Conservation (phyloP, 2,797 vertebrate genomes). For the Sebastes umbrosus region DNA sequence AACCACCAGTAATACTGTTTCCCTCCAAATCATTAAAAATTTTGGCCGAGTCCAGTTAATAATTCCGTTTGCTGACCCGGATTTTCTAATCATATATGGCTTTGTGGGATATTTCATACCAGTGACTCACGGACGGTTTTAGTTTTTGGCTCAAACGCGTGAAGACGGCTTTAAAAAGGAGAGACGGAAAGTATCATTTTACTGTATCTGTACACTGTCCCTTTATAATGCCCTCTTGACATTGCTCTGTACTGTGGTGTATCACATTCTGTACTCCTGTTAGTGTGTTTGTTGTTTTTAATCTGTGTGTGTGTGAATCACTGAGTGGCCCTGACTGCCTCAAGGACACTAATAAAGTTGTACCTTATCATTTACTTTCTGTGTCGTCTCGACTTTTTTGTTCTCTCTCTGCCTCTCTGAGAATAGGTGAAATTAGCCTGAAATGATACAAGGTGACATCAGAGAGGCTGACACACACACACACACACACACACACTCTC, state of each 20-base stretch:
- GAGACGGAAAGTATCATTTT: background rate
- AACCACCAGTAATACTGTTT: slow-evolving; percentile 53
- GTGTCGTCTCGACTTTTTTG: slow-evolving; percentile 53
- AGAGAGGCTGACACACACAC: slow-evolving; percentile 58
- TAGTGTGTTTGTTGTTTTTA: slow-evolving; percentile 27
- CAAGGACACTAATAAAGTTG: slow-evolving; percentile 73
- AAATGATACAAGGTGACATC: slow-evolving; percentile 83
- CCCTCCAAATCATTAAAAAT: slow-evolving; percentile 41
- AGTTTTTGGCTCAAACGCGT: slow-evolving; percentile 11
- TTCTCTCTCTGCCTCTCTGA: slow-evolving; percentile 53
- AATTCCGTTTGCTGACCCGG: slow-evolving; percentile 46
- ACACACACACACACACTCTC: slow-evolving; percentile 30
- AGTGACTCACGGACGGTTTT: slow-evolving; percentile 25
- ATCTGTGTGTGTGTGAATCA: background rate
- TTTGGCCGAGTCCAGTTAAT: slow-evolving; percentile 45
- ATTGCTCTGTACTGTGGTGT: background rate
- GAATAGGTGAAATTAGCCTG: slow-evolving; percentile 81
- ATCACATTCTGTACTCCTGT: background rate
- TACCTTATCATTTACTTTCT: slow-evolving; percentile 65
- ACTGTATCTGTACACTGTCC: background rate
- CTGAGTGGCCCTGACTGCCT: slow-evolving; percentile 17
- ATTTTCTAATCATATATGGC: slow-evolving; percentile 26
- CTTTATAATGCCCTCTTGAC: background rate
- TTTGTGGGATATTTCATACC: slow-evolving; percentile 38
- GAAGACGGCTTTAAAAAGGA: background rate